Evolutionary conservation across 2,113 vertebrate species (phyloP).

Genomic region (Thymallus thymallus): DNA sequence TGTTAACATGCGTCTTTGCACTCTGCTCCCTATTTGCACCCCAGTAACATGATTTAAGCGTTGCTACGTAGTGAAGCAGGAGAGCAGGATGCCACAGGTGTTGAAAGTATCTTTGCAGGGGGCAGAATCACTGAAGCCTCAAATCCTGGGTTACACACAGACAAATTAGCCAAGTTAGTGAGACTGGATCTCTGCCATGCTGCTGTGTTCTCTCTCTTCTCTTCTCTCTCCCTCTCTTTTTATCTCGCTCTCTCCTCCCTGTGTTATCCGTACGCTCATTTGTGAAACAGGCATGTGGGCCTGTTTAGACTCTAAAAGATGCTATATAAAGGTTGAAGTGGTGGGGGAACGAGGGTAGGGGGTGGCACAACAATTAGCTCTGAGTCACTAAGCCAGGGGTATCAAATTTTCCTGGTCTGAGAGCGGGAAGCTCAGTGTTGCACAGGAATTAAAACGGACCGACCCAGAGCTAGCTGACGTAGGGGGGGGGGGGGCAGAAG

Average conservation of each 20-base stretch:
- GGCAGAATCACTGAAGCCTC: slow-evolving; percentile 12
- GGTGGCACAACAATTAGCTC: slow-evolving; percentile 44
- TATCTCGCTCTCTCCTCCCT: slow-evolving; percentile 32
- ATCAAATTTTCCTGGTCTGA: slow-evolving; percentile 50
- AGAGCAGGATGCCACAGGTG: slow-evolving; percentile 5
- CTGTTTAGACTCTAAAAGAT: slow-evolving; percentile 58
- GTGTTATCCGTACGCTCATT: slow-evolving; percentile 49
- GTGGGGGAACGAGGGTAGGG: slow-evolving; percentile 8
- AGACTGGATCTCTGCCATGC: slow-evolving; percentile 40
- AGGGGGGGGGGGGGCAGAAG: not conserved
- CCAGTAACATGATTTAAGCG: not conserved
- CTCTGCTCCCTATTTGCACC: slow-evolving; percentile 11
- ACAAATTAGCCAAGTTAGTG: slow-evolving; percentile 44
- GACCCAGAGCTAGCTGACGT: slow-evolving; percentile 38
- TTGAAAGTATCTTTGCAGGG: slow-evolving; percentile 9
- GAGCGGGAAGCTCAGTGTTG: slow-evolving; percentile 50
- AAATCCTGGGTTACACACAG: slow-evolving; percentile 32
- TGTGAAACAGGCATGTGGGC: slow-evolving; percentile 58
- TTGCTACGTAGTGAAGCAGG: not conserved
- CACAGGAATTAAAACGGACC: slow-evolving; percentile 48
- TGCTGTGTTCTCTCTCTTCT: not conserved
- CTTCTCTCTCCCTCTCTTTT: not conserved
- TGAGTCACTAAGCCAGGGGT: slow-evolving; percentile 42
- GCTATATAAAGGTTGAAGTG: slow-evolving; percentile 43
- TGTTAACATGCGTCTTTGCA: slow-evolving; percentile 10